A percentile compares a stretch with the other conserved stretches of the same genome.
phyloP scores from a whole-genome alignment of 2,888 invertebrate species.

The Psylliodes chrysocephalus region DNA sequence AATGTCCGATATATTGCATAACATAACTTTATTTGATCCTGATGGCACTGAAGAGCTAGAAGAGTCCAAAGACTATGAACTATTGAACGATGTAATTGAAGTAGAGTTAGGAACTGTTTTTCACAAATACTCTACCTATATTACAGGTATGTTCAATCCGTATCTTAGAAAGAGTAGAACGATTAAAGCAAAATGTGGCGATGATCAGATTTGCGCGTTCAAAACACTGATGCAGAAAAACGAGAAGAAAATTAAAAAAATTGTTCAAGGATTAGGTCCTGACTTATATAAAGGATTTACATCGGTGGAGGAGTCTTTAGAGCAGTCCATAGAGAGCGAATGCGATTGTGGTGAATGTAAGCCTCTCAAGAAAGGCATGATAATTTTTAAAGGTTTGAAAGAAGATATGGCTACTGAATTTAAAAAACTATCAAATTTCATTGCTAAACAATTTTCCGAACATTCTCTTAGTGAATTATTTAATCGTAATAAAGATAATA shows the following conservation, averaged over 20 bases:
- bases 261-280: conserved; percentile 1
- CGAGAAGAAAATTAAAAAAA: conserved; percentile 1
- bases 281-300: conserved; percentile 11
- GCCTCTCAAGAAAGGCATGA: conserved; percentile 16
- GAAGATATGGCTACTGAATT: background rate
- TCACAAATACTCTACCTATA: background rate
- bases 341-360: conserved; percentile 30
- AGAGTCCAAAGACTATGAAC: conserved; percentile 21
- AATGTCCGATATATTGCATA: background rate
- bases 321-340: background rate
- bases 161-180: conserved; percentile 17
- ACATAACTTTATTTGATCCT: background rate
- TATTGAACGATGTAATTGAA: conserved; percentile 4
- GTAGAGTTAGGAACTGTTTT: conserved; percentile 1
- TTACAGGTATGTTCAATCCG: conserved; percentile 22
- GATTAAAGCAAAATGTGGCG: conserved; percentile 17
- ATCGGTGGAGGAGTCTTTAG: background rate
- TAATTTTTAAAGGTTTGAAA: background rate
- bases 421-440: background rate
- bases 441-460: background rate
- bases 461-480: background rate
- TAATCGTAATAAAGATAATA: no score
- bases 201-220: conserved; percentile 11
- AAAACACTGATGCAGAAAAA: conserved; percentile 10
- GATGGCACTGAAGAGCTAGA: background rate